Evolutionary conservation across 2,888 invertebrate species (phyloP), one percentile per base, ranked within the genome.

Genomic region (Camponotus fellah): DNA sequence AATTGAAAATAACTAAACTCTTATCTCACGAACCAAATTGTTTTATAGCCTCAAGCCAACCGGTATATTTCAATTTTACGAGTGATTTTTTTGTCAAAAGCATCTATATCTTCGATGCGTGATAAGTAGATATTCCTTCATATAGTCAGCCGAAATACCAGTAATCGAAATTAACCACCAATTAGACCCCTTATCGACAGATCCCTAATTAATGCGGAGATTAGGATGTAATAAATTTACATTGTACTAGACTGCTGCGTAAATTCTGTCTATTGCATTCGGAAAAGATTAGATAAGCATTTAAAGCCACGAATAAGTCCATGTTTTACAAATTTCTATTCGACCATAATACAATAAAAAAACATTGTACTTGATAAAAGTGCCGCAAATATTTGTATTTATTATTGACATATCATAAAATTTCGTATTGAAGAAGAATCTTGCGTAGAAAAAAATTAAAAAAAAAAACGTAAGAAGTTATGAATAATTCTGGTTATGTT

Each of bases 1-100:
- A 60, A 46, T n/a, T 58, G 46, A 60, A 56, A 80, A 34, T 46
- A 5, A 46, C 12, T n/a, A 60, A 79, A 80, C 62, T 80, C 60
- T 71, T 80, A 80, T 71, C 46, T 34, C 37, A 12, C 71, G 34
- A 68, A 14, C 14, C 40, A 17, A 69, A 46, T 43, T 68, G 56
- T 66, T 43, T 34, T 32, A 6, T 58, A 69, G 60, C 71, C 60
- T 34, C 60, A 26, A 60, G 79, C 46, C 56, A 46, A 58, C 21
- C 14, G 43, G 21, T 37, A 43, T 46, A 58, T 71, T 80, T 71
- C 60, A 80, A 80, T 80, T 71, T 69, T 71, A 46, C 26, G 37
- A 34, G 26, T 46, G 46, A 80, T 80, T 26, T 26, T 26, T 26
- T 80, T 46, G 46, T 80, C 60, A 12, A 26, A 71, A 17, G 34